These are phyloP conservation scores for Excalfactoria chinensis DNA, from an alignment of 2,113 vertebrate genomes.

Conservation along the genomic window DNA sequence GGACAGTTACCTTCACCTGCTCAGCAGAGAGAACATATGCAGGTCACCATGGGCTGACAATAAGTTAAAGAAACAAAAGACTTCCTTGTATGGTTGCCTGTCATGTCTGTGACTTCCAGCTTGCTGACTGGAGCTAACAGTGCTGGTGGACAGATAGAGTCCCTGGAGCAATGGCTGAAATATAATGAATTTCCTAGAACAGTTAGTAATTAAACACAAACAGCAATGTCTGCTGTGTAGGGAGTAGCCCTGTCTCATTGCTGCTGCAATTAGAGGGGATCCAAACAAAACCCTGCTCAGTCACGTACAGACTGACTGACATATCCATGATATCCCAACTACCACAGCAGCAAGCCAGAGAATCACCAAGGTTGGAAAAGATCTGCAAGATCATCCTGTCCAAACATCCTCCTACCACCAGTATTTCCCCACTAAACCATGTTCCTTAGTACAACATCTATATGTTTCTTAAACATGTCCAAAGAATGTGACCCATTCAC, in stretches of 20 bases:
- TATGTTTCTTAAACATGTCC: too few relatives aligned
- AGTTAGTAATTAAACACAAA: neutral
- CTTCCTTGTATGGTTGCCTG: neutral
- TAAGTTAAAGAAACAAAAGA: too few relatives aligned
- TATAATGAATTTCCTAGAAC: neutral
- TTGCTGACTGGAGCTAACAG: neutral
- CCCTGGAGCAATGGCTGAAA: neutral
- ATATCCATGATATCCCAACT: fast-evolving
- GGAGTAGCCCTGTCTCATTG: neutral
- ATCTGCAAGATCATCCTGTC: too few relatives aligned
- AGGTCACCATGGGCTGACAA: neutral
- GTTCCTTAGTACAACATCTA: too few relatives aligned
- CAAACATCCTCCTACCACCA: too few relatives aligned
- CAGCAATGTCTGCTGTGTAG: neutral
- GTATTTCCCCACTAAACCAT: too few relatives aligned
- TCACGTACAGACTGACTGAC: neutral
- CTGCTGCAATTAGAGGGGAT: neutral
- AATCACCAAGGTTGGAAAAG: too few relatives aligned
- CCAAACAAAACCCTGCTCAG: neutral
- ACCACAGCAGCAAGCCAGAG: neutral
- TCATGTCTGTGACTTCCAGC: neutral
- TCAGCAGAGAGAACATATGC: neutral
- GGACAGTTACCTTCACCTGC: neutral
- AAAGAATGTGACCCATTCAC: too few relatives aligned
- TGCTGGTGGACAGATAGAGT: neutral